Base-by-base conservation (phyloP, 2,113 vertebrate genomes). In the Hirundichthys speculiger region DNA sequence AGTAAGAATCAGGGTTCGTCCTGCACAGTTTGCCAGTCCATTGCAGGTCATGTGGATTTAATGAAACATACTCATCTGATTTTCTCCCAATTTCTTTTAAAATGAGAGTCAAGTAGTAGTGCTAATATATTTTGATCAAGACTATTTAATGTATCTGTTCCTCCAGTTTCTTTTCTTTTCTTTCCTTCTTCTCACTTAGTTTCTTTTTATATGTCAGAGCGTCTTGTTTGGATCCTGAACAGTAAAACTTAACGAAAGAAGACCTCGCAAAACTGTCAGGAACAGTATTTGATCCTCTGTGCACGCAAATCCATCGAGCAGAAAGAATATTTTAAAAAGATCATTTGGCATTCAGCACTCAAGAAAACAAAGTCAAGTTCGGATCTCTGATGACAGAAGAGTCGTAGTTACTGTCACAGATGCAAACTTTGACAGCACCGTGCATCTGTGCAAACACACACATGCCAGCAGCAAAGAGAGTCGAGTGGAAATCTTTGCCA, bases 401-500 rank as follows among this genome's bases (percentile, higher is more conserved):
- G 58, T 67, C 57, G 42, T 45, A 62, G 53, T 54, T 50, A 5
- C 30, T 69, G 40, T 38, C 5, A 2, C 50, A 39, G 27, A 61
- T 38, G 52, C 51, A 63, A 50, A 58, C 59, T 67, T 67, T 61
- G 45, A 77, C 62, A 67, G 70, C 49, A 45, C 13, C 50, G 27
- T 63, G 30, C 2, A 13, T 27, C 45, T 40, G 30, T 57, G 25
- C 21, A 22, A 40, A 24, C 60, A 40, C 25, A 20, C 30, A 13
- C 22, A 55, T 30, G 56, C 24, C 14, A 45, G 43, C 47, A 64
- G 68, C 45, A 62, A 49, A 62, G 27, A 55, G 60, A 61, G 63
- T 76, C 72, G 67, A 77, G 64, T 64, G 65, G 45, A 81, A 87
- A 78, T 77, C 72, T 80, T 72, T 70, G 79, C 83, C 85, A 84